A percentile compares a stretch with the other conserved stretches of the same genome.
phyloP scores from a whole-genome alignment of 2,888 invertebrate genomes.

The Automeris io region DNA sequence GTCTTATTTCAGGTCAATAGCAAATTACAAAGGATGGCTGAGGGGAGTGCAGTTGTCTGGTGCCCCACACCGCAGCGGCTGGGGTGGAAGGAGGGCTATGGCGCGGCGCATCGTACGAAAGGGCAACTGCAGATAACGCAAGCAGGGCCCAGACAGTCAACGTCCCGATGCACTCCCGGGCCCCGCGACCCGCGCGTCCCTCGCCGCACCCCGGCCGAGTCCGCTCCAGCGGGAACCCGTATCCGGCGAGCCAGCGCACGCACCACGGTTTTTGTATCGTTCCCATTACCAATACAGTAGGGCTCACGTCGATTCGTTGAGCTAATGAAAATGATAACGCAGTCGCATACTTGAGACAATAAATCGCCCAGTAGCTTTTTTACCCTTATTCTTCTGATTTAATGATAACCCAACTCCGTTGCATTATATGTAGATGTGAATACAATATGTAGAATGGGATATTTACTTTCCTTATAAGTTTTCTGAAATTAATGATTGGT shows the following conservation, averaged over 20 bases:
- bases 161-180: constrained; percentile 68
- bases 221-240: constrained; percentile 56
- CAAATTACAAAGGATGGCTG: constrained; percentile 47
- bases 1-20: constrained; percentile 64
- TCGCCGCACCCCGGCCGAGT: constrained; percentile 20
- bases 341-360: constrained; percentile 61
- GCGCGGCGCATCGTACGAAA: constrained; percentile 75
- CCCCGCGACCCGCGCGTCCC: constrained; percentile 26
- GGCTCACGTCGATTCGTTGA: constrained; percentile 48
- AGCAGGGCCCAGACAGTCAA: constrained; percentile 73
- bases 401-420: constrained; percentile 3
- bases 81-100: constrained; percentile 63
- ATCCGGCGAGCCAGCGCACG: constrained; percentile 45
- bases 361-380: constrained; percentile 10
- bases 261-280: constrained; percentile 51
- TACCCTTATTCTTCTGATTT: constrained; percentile 7
- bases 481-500: too few species aligned
- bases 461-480: background rate
- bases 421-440: background rate
- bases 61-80: constrained; percentile 34
- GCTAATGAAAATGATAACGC: constrained; percentile 61
- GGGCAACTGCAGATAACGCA: constrained; percentile 76
- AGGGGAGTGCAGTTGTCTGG: constrained; percentile 59
- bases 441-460: background rate
- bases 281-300: constrained; percentile 32